Base-by-base conservation (phyloP, 1,140 invertebrate genomes). In the Galendromus occidentalis region DNA sequence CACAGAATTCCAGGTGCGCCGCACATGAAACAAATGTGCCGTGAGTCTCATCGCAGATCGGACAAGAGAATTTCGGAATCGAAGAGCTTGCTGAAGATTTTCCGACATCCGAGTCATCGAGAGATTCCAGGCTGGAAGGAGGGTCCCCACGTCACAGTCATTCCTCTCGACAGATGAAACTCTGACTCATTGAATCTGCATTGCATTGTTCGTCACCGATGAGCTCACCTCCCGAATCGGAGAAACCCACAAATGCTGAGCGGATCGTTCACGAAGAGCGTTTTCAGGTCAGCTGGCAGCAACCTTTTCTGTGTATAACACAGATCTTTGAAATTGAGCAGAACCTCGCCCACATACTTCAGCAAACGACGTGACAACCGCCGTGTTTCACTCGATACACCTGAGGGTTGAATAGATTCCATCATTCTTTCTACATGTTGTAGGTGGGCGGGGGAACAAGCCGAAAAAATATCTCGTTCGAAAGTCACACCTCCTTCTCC, bases 221-320 rank as follows among this genome's bases (percentile, higher is more conserved):
- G 4, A 2, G 25, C 51, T 25, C 25, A 59, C 51, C 51, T 59
- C 9, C 51, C 51, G 14, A 18, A 33, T 5, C 17, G 20, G 2
- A 59, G 25, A 22, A 59, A 59, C 14, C 22, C 51, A 25, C 51
- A 59, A 17, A 59, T n/a, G 1, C 20, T 25, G 25, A 20, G 51
- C 12, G 51, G 51, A 25, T 59, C 51, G 33, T 33, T 33, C 17
- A 33, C 33, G 20, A 59, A 59, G 9, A 59, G n/a, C 25, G 33
- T 25, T 25, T 59, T 59, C 14, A 59, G 22, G 20, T 59, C 51
- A 59, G 51, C 51, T 59, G 51, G 51, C 1, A 59, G 51, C 51
- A 59, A 33, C 20, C 51, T 25, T 29, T 33, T 25, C 33, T 59
- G 51, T 14, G 51, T 59, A 9, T 59, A 59, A 59, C 14, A 59